A percentile compares a stretch with the other conserved stretches of the same genome.
These are phyloP conservation scores for Cisticola juncidis DNA, from an alignment of 2,113 vertebrate genomes.

Conservation along the genomic window DNA sequence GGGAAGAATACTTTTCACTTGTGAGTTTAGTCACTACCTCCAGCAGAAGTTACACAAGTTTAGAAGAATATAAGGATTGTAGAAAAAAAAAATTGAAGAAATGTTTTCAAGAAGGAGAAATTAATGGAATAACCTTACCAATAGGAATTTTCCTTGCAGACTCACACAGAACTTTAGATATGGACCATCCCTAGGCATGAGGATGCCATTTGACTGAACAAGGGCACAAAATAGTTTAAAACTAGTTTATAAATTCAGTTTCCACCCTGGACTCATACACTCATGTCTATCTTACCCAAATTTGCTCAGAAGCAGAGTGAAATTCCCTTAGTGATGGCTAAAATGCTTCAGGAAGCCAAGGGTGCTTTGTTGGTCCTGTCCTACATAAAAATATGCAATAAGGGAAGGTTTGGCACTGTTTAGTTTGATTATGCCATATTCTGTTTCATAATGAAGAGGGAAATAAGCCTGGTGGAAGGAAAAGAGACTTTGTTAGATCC, in stretches of 20 bases:
- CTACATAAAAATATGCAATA: background rate
- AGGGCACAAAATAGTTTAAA: background rate
- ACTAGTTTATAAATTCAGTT: background rate
- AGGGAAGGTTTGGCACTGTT: background rate
- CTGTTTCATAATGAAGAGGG: background rate
- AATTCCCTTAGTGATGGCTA: background rate
- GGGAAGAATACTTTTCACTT: background rate
- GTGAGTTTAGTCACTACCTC: background rate
- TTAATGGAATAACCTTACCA: background rate
- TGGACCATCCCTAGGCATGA: rapidly evolving
- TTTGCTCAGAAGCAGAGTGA: background rate
- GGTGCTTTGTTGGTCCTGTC: rapidly evolving
- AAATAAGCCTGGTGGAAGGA: background rate
- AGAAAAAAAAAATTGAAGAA: background rate
- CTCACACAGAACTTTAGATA: background rate
- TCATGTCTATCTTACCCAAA: background rate
- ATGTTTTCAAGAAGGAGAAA: background rate
- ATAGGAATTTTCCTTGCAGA: rapidly evolving
- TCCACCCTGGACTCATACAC: rapidly evolving
- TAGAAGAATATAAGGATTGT: background rate
- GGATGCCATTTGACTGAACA: rapidly evolving
- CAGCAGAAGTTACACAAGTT: background rate
- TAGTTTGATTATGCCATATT: background rate
- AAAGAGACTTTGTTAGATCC: background rate
- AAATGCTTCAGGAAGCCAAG: background rate